These are phyloP conservation scores for Melanogrammus aeglefinus DNA, from an alignment of 2,797 vertebrate species.

Conservation along the genomic window DNA sequence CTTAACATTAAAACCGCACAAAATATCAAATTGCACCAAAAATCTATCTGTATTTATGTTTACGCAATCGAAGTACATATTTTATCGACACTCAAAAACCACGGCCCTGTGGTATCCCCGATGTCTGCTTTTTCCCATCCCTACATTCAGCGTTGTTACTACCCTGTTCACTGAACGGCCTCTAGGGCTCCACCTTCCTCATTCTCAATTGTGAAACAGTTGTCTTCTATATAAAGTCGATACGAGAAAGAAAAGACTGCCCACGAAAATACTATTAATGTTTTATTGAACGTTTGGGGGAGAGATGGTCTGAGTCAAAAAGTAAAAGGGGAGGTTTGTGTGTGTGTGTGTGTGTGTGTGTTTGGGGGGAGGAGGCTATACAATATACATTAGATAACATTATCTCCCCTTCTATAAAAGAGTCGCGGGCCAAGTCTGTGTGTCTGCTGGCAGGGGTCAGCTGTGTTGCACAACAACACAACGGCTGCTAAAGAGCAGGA, in stretches of 20 bases:
- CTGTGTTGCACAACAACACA: constrained; percentile 61
- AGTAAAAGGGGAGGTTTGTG: not conserved
- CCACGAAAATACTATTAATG: not conserved
- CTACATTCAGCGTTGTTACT: not conserved
- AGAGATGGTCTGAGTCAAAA: not conserved
- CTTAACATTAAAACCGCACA: not conserved
- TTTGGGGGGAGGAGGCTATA: not conserved
- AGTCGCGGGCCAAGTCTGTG: not conserved
- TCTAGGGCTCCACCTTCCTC: not conserved
- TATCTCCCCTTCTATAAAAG: constrained; percentile 11
- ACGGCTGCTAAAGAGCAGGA: constrained; percentile 69
- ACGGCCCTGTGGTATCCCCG: too few relatives aligned
- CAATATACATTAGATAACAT: constrained; percentile 24
- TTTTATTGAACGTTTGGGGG: not conserved
- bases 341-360: not conserved
- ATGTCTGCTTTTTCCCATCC: not conserved
- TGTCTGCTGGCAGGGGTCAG: constrained; percentile 52
- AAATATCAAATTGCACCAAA: too few relatives aligned
- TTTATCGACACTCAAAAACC: too few relatives aligned
- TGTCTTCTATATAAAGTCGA: not conserved
- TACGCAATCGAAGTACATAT: not conserved
- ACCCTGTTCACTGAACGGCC: not conserved
- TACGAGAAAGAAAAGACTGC: not conserved
- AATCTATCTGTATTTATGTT: too few relatives aligned
- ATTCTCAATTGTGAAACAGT: not conserved